Evolutionary conservation across 2,113 vertebrate genomes (phyloP), one percentile per base, ranked within the genome.

Genomic region (Asarcornis scutulata): DNA sequence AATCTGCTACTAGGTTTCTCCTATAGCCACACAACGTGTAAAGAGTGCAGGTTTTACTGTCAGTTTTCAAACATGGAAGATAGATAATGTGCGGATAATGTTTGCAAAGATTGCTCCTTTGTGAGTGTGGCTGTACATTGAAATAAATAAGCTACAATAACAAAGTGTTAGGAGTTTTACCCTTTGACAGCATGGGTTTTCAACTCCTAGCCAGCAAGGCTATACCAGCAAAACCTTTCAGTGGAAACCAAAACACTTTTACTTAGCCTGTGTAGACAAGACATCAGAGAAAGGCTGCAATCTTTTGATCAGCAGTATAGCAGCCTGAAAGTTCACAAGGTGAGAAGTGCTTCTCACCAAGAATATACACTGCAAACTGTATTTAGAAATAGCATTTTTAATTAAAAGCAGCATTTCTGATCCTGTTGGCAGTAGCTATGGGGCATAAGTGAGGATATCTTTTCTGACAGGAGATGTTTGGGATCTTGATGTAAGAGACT

Each of bases 341-440:
- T 95, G 91, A 94, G 91, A 80, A 77, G 40, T 21, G 31, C 66
- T 96, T 97, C 92, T 96, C 95, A 92, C 93, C 94, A 91, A 95
- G 82, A 95, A 95, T 77, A 88, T 91, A 91, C 66, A 71, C 90
- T 94, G 95, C 87, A 91, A 95, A 95, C 62, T 94, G 92, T 78
- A 95, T 97, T 95, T 96, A 88, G 95, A 96, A 95, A 88, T 91
- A 95, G 96, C 89, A 72, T 93, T 97, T 97, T 96, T 96, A 97
- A 97, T 97, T 97, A 97, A 97, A 97, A 95, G 42, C 88, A 96
- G 38, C 91, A 92, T 97, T 97, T 96, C 89, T 95, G 90, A 97
- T 95, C 89, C 91, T 96, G 96, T 96, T 96, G 94, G 96, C 91
- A 96, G 96, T 95, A 93, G 97, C 96, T 96, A 86, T 91, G 44